Conservation (phyloP, 2,113 vertebrate genomes). For the Siniperca knerii region DNA sequence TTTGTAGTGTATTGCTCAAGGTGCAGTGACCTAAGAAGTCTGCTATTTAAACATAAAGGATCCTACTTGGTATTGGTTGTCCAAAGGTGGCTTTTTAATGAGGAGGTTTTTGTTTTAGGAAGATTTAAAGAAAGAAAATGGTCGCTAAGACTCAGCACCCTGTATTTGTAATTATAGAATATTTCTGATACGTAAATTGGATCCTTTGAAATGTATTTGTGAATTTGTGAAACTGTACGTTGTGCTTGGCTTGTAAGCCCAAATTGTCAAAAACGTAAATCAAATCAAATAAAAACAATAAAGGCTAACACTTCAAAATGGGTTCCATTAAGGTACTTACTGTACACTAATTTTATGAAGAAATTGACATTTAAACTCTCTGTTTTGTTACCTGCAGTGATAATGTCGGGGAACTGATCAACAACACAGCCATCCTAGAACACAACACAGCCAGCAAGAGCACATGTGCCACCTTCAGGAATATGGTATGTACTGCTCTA, state of each 20-base stretch:
- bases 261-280: neutral
- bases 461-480: constrained; percentile 94
- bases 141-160: neutral
- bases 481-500: constrained; percentile 86
- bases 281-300: neutral
- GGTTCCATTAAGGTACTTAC: neutral
- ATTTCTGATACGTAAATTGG: neutral
- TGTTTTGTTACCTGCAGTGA: constrained; percentile 84
- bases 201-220: neutral
- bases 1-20: neutral
- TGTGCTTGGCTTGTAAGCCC: neutral
- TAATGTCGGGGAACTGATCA: constrained; percentile 93
- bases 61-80: neutral
- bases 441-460: constrained; percentile 89
- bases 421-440: constrained; percentile 91
- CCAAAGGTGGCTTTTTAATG: neutral
- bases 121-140: neutral
- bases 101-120: neutral
- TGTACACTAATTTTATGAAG: neutral
- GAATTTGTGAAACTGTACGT: neutral
- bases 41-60: neutral
- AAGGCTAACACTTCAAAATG: neutral
- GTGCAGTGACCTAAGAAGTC: neutral
- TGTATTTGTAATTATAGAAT: neutral
- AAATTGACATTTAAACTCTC: neutral